A percentile compares a stretch with the other conserved stretches of the same genome.
phyloP scores from a whole-genome alignment of 2,797 vertebrate genomes.

The Labroides dimidiatus region DNA sequence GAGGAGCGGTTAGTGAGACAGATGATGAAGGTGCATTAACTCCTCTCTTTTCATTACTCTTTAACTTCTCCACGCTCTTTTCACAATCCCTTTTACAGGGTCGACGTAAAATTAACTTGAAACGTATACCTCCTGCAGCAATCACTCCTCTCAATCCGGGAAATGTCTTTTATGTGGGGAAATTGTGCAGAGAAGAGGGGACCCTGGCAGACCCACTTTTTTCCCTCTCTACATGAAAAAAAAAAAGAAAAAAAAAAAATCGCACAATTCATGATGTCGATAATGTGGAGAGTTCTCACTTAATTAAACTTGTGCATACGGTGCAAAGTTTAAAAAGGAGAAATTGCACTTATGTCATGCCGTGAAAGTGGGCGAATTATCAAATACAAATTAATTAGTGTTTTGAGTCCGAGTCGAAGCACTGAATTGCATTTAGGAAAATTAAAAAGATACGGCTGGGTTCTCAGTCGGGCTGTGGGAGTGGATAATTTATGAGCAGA shows the following conservation, averaged over 20 bases:
- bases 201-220: conserved; percentile 56
- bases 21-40: conserved; percentile 71
- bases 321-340: conserved; percentile 80
- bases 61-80: conserved; percentile 72
- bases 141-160: conserved; percentile 58
- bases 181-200: conserved; percentile 60
- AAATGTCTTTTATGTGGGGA: conserved; percentile 57
- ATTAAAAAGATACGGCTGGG: conserved; percentile 83
- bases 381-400: conserved; percentile 87
- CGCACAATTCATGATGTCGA: conserved; percentile 72
- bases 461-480: conserved; percentile 54
- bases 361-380: conserved; percentile 84
- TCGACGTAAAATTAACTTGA: conserved; percentile 78
- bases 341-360: conserved; percentile 74
- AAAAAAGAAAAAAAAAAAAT: no score
- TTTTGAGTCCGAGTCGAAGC: conserved; percentile 77
- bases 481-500: conserved; percentile 74
- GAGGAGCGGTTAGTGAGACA: conserved; percentile 49
- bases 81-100: conserved; percentile 64
- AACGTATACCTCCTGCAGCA: conserved; percentile 78
- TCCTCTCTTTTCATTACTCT: conserved; percentile 51
- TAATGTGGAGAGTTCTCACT: conserved; percentile 75
- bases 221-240: conserved; percentile 13
- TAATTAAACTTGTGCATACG: conserved; percentile 84
- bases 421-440: conserved; percentile 84